phyloP scores from a whole-genome alignment of 2,888 invertebrate genomes.

The Drosophila pseudotakahashii region DNA sequence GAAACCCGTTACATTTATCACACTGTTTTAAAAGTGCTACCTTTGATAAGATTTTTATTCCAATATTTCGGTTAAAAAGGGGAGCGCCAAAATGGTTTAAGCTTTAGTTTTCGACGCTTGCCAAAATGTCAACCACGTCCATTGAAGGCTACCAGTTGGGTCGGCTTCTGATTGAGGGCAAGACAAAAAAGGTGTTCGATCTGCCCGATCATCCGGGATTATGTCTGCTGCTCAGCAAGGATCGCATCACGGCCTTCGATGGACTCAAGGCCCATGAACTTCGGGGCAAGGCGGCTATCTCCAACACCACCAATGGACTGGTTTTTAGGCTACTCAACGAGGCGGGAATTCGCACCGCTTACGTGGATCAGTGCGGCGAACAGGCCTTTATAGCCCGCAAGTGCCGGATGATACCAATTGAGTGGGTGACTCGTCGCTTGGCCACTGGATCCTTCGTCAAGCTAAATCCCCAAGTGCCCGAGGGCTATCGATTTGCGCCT shows the following conservation, averaged over 20 bases:
- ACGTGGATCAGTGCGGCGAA: constrained; percentile 89
- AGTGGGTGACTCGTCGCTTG: constrained; percentile 97
- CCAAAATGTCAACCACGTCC: background rate
- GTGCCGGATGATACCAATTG: constrained; percentile 98
- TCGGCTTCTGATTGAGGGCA: constrained; percentile 94
- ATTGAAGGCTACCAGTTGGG: constrained; percentile 89
- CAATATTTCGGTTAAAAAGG: background rate
- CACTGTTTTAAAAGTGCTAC: too few species aligned
- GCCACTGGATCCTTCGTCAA: constrained; percentile 99
- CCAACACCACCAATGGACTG: constrained; percentile 95
- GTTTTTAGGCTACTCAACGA: constrained; percentile 92
- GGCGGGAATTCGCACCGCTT: constrained; percentile 90
- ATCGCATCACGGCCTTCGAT: constrained; percentile 98
- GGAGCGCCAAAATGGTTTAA: too few species aligned
- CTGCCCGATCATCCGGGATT: constrained; percentile 88
- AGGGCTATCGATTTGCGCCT: constrained; percentile 93
- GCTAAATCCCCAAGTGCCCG: constrained; percentile 94
- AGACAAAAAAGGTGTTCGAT: constrained; percentile 95
- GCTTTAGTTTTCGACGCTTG: background rate
- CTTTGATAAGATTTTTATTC: background rate
- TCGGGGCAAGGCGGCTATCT: constrained; percentile 96
- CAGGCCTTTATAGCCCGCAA: constrained; percentile 94
- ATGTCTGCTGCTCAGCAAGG: constrained; percentile 94
- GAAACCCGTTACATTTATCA: too few species aligned
- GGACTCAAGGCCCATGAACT: constrained; percentile 95